Evolutionary conservation across 2,113 vertebrate species (phyloP).

Genomic region (Notothenia coriiceps): DNA sequence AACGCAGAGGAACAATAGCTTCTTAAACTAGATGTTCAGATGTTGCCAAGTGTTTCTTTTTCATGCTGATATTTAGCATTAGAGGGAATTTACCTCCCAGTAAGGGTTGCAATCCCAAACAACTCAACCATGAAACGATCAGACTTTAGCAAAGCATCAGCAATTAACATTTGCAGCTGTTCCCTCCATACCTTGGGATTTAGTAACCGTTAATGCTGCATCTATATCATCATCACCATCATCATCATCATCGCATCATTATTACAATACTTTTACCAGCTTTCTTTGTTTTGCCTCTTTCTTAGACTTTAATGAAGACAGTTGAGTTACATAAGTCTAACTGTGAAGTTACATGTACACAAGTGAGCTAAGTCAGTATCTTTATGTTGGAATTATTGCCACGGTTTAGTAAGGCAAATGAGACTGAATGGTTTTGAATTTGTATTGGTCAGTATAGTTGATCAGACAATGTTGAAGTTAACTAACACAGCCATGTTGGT

Average conservation of each 20-base stretch:
- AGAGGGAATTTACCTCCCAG: constrained; percentile 42
- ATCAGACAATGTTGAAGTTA: too few species aligned
- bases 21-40: constrained; percentile 11
- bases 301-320: too few species aligned
- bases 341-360: too few species aligned
- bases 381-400: too few species aligned
- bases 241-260: not conserved
- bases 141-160: constrained; percentile 21
- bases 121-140: constrained; percentile 34
- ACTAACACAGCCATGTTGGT: too few species aligned
- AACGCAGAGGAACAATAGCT: not conserved
- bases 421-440: too few species aligned
- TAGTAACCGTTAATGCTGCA: constrained; percentile 5
- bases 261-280: not conserved
- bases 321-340: too few species aligned
- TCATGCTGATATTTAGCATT: constrained; percentile 27
- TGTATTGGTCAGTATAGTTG: too few species aligned
- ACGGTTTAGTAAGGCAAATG: too few species aligned
- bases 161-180: constrained; percentile 45
- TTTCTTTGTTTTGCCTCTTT: not conserved
- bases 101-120: constrained; percentile 48
- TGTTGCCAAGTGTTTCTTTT: constrained; percentile 19
- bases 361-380: too few species aligned
- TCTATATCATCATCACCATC: not conserved
- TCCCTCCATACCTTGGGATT: constrained; percentile 5